Percentiles rank a stretch among this genome's conserved stretches.
phyloP scores from a whole-genome alignment of 2,113 vertebrate genomes.

The Orthonyx spaldingii region DNA sequence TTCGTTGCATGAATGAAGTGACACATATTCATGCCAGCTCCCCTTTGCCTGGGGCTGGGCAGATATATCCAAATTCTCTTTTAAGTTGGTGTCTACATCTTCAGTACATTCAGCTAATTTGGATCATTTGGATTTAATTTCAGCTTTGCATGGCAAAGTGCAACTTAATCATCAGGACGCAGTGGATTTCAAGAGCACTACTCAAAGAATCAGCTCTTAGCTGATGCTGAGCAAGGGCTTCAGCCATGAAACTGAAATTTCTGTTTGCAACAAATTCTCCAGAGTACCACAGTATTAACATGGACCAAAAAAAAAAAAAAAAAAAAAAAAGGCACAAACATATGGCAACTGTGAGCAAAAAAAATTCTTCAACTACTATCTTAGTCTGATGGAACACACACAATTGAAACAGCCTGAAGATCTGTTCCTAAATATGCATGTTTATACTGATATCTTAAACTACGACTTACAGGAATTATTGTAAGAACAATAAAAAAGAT shows the following conservation, averaged over 20 bases:
- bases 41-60: neutral
- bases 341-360: accelerated
- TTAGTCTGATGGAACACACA: neutral
- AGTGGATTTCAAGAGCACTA: neutral
- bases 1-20: neutral
- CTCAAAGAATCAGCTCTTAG: neutral
- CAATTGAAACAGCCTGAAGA: neutral
- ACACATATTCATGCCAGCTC: neutral
- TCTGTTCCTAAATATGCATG: accelerated
- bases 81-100: neutral
- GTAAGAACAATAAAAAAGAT: neutral
- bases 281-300: neutral
- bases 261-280: neutral
- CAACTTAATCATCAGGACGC: neutral
- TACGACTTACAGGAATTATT: neutral
- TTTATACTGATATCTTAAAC: neutral
- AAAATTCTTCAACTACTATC: neutral
- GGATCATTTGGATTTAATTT: neutral
- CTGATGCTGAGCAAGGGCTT: neutral
- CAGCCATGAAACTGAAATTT: neutral
- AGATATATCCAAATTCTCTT: neutral
- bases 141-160: neutral
- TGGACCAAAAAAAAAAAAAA: neutral
- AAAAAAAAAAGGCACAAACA: neutral
- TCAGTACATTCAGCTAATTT: neutral